These are phyloP conservation scores for Formica exsecta DNA, from an alignment of 1,140 invertebrate species.

Conservation along the genomic window DNA sequence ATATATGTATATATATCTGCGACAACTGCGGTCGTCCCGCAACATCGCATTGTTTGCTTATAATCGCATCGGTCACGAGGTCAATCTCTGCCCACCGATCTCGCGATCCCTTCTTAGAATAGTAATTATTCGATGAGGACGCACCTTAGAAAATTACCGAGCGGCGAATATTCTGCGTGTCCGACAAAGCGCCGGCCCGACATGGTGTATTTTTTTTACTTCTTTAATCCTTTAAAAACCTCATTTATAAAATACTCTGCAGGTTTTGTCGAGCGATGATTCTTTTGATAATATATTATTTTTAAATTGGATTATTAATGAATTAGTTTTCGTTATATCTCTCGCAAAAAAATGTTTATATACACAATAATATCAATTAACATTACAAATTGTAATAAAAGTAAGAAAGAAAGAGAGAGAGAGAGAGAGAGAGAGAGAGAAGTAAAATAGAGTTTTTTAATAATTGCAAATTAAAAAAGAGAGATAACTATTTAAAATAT, in stretches of 20 bases:
- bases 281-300: not conserved
- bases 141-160: constrained; percentile 73
- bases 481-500: not conserved
- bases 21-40: constrained; percentile 66
- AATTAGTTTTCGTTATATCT: no score
- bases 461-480: no score
- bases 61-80: constrained; percentile 70
- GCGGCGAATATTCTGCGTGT: constrained; percentile 41
- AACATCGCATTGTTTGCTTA: constrained; percentile 80
- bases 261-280: not conserved
- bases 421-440: no score
- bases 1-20: not conserved
- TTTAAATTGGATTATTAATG: no score
- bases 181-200: constrained; percentile 1
- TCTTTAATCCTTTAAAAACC: not conserved
- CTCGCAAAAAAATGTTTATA: no score
- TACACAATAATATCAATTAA: no score
- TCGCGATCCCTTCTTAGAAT: constrained; percentile 55
- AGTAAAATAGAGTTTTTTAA: no score
- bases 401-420: no score
- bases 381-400: no score
- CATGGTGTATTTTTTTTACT: not conserved
- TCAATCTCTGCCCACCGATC: constrained; percentile 59
- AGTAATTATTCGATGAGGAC: constrained; percentile 67
- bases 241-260: not conserved